Percentiles rank a stretch among this genome's conserved stretches.
phyloP scores from a whole-genome alignment of 1,140 invertebrate species.

The Triops longicaudatus region DNA sequence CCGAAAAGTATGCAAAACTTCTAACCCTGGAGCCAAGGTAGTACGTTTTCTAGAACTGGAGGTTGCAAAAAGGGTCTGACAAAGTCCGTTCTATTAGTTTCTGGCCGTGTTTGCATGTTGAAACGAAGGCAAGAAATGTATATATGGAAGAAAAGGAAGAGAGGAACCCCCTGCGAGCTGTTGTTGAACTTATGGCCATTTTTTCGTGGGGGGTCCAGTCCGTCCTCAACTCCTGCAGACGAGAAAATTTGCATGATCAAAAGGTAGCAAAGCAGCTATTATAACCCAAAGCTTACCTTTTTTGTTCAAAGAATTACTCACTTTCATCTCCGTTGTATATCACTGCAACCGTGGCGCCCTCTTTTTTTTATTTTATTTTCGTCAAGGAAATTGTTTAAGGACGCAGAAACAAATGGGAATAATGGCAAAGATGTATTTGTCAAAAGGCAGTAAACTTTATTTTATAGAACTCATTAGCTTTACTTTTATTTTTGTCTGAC shows the following conservation, averaged over 20 bases:
- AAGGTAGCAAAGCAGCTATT: constrained; percentile 13
- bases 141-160: not conserved
- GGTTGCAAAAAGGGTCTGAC: not conserved
- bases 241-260: constrained; percentile 1
- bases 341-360: not conserved
- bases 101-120: not conserved
- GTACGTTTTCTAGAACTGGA: not conserved
- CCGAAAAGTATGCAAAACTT: not conserved
- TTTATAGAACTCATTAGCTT: no score
- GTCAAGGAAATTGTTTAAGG: no score
- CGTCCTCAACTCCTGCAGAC: constrained; percentile 3
- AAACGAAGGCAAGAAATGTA: not conserved
- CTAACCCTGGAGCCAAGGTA: not conserved
- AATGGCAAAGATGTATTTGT: no score
- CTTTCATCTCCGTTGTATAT: not conserved
- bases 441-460: no score
- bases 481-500: no score
- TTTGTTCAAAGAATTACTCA: constrained; percentile 13
- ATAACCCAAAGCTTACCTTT: constrained; percentile 8
- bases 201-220: constrained; percentile 3
- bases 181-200: constrained; percentile 11
- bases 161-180: constrained; percentile 4
- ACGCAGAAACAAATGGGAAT: no score
- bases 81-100: not conserved
- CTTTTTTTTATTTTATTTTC: not conserved